These are phyloP conservation scores for Andrena bucephala DNA, from an alignment of 2,888 invertebrate genomes.

Conservation along the genomic window DNA sequence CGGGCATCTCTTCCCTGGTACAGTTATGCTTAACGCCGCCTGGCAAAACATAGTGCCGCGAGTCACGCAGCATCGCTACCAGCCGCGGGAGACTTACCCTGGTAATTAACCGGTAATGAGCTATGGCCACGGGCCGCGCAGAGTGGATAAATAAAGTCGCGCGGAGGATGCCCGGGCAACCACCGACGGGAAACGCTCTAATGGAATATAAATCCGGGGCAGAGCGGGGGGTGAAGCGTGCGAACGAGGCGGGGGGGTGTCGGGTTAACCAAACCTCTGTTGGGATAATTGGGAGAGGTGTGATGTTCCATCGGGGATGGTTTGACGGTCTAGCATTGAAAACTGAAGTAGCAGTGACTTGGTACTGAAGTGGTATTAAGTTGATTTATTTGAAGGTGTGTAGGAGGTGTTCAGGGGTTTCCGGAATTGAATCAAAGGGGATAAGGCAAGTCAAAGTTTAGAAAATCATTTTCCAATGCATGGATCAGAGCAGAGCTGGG, in stretches of 20 bases:
- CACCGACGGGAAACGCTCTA: slow-evolving; percentile 19
- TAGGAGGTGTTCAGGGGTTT: too few species aligned
- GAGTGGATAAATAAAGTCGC: slow-evolving; percentile 67
- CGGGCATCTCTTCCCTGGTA: slow-evolving; percentile 50
- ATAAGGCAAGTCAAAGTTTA: too few species aligned
- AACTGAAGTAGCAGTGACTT: too few species aligned
- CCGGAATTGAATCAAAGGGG: too few species aligned
- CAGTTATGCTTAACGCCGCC: slow-evolving; percentile 73
- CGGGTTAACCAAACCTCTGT: not conserved
- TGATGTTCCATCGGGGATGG: not conserved
- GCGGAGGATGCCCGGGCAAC: slow-evolving; percentile 3
- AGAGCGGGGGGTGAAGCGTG: slow-evolving; percentile 50
- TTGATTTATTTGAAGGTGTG: too few species aligned
- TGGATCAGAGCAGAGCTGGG: too few species aligned
- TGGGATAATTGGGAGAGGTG: not conserved
- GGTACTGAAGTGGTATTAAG: too few species aligned
- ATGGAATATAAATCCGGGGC: slow-evolving; percentile 69
- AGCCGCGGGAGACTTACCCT: slow-evolving; percentile 71
- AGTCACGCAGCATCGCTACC: slow-evolving; percentile 76
- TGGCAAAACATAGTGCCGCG: slow-evolving; percentile 73
- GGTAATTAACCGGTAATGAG: slow-evolving; percentile 81
- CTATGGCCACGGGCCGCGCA: slow-evolving; percentile 71
- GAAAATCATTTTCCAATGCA: too few species aligned
- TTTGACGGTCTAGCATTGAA: too few species aligned
- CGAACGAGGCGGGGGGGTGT: not conserved